Conservation (phyloP, 2,888 invertebrate genomes). For the Peribatodes rhomboidaria region DNA sequence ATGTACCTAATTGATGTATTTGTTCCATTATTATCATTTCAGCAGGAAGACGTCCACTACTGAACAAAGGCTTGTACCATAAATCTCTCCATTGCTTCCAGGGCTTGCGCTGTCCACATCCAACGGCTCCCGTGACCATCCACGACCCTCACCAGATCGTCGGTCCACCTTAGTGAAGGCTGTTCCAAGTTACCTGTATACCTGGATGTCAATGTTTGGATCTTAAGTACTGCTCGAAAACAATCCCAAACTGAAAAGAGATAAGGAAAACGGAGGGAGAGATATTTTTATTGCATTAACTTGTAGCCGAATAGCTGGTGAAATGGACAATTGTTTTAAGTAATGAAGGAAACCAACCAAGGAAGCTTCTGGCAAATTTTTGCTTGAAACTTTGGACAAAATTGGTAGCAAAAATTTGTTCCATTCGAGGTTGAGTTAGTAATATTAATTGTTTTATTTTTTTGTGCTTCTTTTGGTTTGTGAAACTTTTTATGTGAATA, state of each 20-base stretch:
- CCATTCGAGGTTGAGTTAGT: conserved; percentile 7
- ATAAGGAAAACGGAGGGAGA: conserved; percentile 47
- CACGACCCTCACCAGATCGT: too few species aligned
- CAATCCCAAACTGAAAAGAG: conserved; percentile 29
- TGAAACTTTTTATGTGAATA: conserved; percentile 2
- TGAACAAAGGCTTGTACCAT: too few species aligned
- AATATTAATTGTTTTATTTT: conserved; percentile 16
- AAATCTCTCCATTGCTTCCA: too few species aligned
- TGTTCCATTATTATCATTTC: too few species aligned
- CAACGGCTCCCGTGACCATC: too few species aligned
- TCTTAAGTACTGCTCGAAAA: conserved; percentile 11
- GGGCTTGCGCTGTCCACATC: too few species aligned
- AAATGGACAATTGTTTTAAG: conserved; percentile 44
- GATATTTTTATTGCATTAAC: conserved; percentile 48
- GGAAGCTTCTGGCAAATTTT: conserved; percentile 29
- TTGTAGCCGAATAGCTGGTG: conserved; percentile 40
- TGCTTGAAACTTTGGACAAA: conserved; percentile 20
- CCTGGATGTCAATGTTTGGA: too few species aligned
- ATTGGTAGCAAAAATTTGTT: conserved; percentile 16
- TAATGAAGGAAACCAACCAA: conserved; percentile 38
- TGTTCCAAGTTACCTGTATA: too few species aligned
- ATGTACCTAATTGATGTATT: too few species aligned
- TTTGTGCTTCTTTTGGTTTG: conserved; percentile 4
- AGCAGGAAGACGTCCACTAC: too few species aligned
- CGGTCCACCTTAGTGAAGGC: too few species aligned